These are phyloP conservation scores for Chalcis sispes DNA, from an alignment of 2,888 invertebrate genomes.

Conservation along the genomic window DNA sequence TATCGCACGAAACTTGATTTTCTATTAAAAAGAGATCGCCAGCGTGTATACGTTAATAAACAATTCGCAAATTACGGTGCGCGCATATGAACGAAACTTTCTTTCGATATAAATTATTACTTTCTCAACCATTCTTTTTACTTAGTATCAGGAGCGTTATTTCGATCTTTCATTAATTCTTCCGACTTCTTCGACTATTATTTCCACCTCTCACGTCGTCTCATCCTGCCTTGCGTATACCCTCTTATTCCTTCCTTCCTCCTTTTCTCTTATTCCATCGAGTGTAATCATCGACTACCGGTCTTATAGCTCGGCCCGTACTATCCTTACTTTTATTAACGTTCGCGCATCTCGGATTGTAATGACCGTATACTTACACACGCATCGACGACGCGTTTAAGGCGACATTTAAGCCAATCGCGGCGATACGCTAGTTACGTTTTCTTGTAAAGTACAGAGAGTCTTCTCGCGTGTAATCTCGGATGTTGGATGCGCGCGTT, in stretches of 20 bases:
- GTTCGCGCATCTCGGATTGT: slow-evolving; percentile 61
- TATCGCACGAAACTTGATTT: too few relatives aligned
- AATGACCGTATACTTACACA: slow-evolving; percentile 63
- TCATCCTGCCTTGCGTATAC: not conserved
- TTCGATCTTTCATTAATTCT: not conserved
- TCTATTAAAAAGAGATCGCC: too few relatives aligned
- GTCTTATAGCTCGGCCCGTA: slow-evolving; percentile 2
- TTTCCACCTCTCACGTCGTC: not conserved
- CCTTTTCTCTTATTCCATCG: too few relatives aligned
- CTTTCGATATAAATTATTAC: too few relatives aligned
- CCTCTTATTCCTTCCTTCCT: not conserved
- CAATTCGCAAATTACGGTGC: too few relatives aligned
- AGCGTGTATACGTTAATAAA: too few relatives aligned
- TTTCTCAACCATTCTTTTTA: too few relatives aligned
- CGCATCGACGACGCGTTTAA: slow-evolving; percentile 63
- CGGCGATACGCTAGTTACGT: slow-evolving; percentile 2
- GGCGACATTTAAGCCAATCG: slow-evolving; percentile 58
- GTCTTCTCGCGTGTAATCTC: not conserved
- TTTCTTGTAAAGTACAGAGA: not conserved
- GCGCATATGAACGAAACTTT: too few relatives aligned
- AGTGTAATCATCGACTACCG: too few relatives aligned
- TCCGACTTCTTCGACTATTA: too few relatives aligned
- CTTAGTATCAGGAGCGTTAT: too few relatives aligned
- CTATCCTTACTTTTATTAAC: slow-evolving; percentile 46
- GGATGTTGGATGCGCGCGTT: too few relatives aligned